These are phyloP conservation scores for Enteromius paludinosus DNA, from an alignment of 2,797 vertebrate species.

Conservation along the genomic window DNA sequence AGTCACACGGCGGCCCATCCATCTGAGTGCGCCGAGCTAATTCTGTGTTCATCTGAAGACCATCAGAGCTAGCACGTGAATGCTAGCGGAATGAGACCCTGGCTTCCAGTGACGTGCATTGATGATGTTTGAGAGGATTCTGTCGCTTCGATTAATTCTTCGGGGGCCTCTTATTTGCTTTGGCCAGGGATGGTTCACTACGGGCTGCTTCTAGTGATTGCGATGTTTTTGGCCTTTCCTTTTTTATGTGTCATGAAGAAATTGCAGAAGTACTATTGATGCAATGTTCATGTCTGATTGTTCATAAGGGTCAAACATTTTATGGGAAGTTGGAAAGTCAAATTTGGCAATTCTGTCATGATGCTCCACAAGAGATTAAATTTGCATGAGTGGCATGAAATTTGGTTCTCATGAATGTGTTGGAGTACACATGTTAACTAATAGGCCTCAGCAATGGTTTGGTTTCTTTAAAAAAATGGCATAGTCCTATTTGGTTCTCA, in stretches of 20 bases:
- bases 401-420: neutral
- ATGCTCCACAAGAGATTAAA: neutral
- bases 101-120: neutral
- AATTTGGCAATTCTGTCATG: neutral
- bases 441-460: neutral
- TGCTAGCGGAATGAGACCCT: constrained; percentile 6
- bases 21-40: constrained; percentile 43
- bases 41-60: constrained; percentile 42
- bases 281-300: neutral
- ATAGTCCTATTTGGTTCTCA: neutral
- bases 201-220: neutral
- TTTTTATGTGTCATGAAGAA: neutral
- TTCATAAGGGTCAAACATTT: neutral
- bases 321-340: neutral
- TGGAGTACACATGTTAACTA: neutral
- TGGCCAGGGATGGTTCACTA: neutral
- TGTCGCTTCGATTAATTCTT: neutral
- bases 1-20: constrained; percentile 50
- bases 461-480: neutral
- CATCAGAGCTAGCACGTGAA: constrained; percentile 10
- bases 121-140: neutral
- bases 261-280: neutral
- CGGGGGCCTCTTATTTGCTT: neutral
- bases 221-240: neutral
- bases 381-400: neutral